Conservation (phyloP, 2,888 invertebrate species). For the Julus scandinavius region DNA sequence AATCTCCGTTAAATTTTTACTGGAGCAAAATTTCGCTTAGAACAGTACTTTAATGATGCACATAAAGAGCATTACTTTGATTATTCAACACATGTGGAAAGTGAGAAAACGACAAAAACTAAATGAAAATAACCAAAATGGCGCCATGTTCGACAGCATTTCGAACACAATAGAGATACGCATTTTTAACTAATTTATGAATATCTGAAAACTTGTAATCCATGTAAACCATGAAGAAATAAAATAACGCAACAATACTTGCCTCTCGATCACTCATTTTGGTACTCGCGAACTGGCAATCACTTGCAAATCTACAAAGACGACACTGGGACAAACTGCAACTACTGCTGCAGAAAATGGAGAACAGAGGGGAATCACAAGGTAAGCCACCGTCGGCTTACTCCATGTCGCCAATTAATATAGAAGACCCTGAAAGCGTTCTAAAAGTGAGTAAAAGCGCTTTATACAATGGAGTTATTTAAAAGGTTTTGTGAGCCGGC, state of each 20-base stretch:
- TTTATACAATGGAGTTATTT: too few species aligned
- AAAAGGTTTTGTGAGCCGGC: too few species aligned
- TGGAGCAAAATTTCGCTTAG: not conserved
- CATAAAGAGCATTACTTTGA: not conserved
- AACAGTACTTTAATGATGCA: not conserved
- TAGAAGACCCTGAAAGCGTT: too few species aligned
- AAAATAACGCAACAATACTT: not conserved
- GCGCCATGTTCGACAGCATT: slow-evolving; percentile 4
- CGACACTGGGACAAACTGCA: not conserved
- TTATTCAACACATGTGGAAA: too few species aligned
- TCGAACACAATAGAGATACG: not conserved
- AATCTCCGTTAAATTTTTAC: not conserved
- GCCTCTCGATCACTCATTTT: slow-evolving; percentile 26
- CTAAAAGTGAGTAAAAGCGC: too few species aligned
- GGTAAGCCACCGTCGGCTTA: too few species aligned
- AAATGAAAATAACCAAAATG: not conserved
- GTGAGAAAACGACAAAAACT: not conserved
- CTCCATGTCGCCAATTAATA: too few species aligned
- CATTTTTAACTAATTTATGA: not conserved
- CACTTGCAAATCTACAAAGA: not conserved
- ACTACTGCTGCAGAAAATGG: not conserved
- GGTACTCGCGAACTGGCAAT: not conserved
- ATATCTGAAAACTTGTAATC: too few species aligned
- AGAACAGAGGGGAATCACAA: too few species aligned
- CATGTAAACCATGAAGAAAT: not conserved